phyloP scores from a whole-genome alignment of 2,797 vertebrate genomes.

The Epinephelus awoara region DNA sequence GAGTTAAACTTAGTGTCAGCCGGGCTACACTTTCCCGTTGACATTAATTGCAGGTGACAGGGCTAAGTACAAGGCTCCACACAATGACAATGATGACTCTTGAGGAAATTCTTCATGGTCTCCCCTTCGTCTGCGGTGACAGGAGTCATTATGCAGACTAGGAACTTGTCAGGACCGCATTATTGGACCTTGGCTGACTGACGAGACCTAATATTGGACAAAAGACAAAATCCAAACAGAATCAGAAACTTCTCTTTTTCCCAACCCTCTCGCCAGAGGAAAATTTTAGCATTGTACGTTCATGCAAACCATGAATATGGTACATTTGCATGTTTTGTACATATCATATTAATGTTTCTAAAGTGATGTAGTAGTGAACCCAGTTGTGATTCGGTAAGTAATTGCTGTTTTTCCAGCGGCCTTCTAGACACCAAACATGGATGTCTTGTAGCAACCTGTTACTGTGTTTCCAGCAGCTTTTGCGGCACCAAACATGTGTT shows the following conservation, averaged over 20 bases:
- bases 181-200: conserved; percentile 31
- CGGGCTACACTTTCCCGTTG: conserved; percentile 62
- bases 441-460: too few species aligned
- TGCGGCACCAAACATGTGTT: too few species aligned
- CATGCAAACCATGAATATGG: too few species aligned
- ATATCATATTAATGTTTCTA: too few species aligned
- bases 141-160: conserved; percentile 78
- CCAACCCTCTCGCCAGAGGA: too few species aligned
- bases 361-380: too few species aligned
- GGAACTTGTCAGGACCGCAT: conserved; percentile 53
- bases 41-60: conserved; percentile 85
- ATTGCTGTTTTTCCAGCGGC: too few species aligned
- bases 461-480: too few species aligned
- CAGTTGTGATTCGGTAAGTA: too few species aligned
- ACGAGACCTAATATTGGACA: conserved; percentile 27
- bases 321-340: too few species aligned
- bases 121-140: conserved; percentile 69
- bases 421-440: too few species aligned
- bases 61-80: conserved; percentile 79
- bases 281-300: too few species aligned
- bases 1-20: conserved; percentile 75
- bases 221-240: conserved; percentile 20
- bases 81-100: conserved; percentile 76
- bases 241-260: neutral
- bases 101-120: conserved; percentile 77